A percentile compares a stretch with the other conserved stretches of the same genome.
Evolutionary conservation across 2,113 vertebrate genomes (phyloP).

Genomic region (Rallus limicola): DNA sequence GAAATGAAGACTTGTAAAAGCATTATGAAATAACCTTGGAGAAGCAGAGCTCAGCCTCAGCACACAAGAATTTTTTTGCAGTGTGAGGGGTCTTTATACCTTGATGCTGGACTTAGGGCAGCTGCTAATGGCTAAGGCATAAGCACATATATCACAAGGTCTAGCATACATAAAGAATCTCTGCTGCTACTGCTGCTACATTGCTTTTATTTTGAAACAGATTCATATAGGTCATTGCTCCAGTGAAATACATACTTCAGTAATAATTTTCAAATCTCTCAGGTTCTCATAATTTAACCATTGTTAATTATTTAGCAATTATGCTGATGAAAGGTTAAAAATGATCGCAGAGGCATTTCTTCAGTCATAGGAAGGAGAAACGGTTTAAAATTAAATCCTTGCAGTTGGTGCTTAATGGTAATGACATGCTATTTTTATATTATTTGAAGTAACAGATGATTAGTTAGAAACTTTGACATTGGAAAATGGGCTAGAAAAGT

Average conservation of each 20-base stretch:
- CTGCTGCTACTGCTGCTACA: background rate
- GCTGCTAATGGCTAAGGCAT: background rate
- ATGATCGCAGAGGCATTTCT: conserved; percentile 60
- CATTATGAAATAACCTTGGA: background rate
- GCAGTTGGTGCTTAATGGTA: conserved; percentile 59
- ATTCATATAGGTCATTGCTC: conserved; percentile 40
- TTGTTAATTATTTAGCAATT: conserved; percentile 76
- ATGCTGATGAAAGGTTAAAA: conserved; percentile 74
- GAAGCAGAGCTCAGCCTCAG: background rate
- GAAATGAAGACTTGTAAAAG: background rate
- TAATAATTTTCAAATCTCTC: conserved; percentile 65
- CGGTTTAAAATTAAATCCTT: conserved; percentile 68
- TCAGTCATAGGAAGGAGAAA: conserved; percentile 37
- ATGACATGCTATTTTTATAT: conserved; percentile 69
- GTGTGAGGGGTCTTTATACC: background rate
- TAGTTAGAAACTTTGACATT: conserved; percentile 51
- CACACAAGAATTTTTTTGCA: background rate
- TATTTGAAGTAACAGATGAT: conserved; percentile 67
- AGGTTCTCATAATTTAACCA: conserved; percentile 62
- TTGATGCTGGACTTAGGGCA: background rate
- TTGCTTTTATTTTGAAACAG: conserved; percentile 26
- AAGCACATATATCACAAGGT: background rate
- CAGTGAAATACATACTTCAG: conserved; percentile 37
- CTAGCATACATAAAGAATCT: background rate
- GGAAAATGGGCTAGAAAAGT: conserved; percentile 36